Conservation (phyloP, 1,140 invertebrate species). For the Trigoniulus corallinus region DNA sequence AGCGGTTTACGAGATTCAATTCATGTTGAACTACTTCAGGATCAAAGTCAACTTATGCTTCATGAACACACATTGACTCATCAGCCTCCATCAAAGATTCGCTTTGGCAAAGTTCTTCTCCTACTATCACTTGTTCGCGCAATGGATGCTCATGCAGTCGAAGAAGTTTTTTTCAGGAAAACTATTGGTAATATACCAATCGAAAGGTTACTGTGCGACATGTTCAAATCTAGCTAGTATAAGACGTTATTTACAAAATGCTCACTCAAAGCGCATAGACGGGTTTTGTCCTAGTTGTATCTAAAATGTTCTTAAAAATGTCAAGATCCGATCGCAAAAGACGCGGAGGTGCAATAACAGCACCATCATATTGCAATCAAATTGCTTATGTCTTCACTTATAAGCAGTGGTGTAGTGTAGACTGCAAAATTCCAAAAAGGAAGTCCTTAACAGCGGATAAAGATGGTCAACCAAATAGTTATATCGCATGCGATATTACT, state of each 20-base stretch:
- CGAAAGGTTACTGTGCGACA: conserved; percentile 44
- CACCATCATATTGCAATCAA: too few species aligned
- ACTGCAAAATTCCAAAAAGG: too few species aligned
- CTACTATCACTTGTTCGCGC: conserved; percentile 42
- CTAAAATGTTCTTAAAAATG: neutral
- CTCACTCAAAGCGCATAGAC: too few species aligned
- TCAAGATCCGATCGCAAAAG: neutral
- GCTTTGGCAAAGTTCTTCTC: conserved; percentile 51
- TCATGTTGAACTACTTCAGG: conserved; percentile 51
- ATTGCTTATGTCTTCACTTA: too few species aligned
- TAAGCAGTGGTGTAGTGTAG: too few species aligned
- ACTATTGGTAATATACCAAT: conserved; percentile 50
- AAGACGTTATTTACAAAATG: too few species aligned
- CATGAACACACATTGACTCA: conserved; percentile 32
- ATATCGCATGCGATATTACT: too few species aligned
- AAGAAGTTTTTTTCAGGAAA: conserved; percentile 48
- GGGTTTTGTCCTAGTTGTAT: neutral
- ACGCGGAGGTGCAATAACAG: too few species aligned
- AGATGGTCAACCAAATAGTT: too few species aligned
- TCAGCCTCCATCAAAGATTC: conserved; percentile 25
- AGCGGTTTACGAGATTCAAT: conserved; percentile 39
- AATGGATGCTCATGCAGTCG: conserved; percentile 34
- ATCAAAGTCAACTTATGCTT: conserved; percentile 55
- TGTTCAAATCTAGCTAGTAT: conserved; percentile 25
- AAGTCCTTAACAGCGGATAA: too few species aligned